Percentiles rank a stretch among this genome's conserved stretches.
These are phyloP conservation scores for Sebastes itinus DNA, from an alignment of 2,797 vertebrate genomes.

Conservation along the genomic window DNA sequence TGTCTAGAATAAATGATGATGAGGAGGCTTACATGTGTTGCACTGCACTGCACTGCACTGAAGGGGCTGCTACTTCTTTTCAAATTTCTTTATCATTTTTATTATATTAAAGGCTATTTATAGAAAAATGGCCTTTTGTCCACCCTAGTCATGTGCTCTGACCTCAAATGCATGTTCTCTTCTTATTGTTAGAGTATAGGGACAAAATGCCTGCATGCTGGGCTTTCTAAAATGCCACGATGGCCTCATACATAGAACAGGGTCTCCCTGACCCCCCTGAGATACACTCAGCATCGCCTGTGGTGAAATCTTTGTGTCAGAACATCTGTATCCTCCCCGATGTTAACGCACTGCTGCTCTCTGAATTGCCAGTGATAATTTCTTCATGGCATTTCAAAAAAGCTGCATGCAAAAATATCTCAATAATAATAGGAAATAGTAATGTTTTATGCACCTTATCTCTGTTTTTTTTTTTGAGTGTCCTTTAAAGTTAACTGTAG, in stretches of 20 bases:
- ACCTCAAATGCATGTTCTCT: constrained; percentile 3
- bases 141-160: constrained; percentile 21
- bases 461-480: background rate
- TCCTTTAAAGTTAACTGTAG: background rate
- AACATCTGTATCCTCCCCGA: constrained; percentile 52
- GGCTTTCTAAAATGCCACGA: constrained; percentile 58
- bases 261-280: background rate
- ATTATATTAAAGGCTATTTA: constrained; percentile 46
- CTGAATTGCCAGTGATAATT: constrained; percentile 42
- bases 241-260: constrained; percentile 24
- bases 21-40: constrained; percentile 65
- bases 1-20: constrained; percentile 60
- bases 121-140: constrained; percentile 21
- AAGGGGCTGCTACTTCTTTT: constrained; percentile 4
- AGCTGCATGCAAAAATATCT: background rate
- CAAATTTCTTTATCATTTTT: constrained; percentile 10
- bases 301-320: constrained; percentile 49
- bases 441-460: too few relatives aligned
- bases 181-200: background rate
- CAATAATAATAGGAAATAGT: background rate
- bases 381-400: constrained; percentile 14
- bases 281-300: constrained; percentile 36
- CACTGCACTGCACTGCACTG: constrained; percentile 7
- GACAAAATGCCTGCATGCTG: constrained; percentile 23
- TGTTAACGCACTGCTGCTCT: constrained; percentile 48